Conservation (phyloP, 2,113 vertebrate genomes). For the Mugil cephalus region DNA sequence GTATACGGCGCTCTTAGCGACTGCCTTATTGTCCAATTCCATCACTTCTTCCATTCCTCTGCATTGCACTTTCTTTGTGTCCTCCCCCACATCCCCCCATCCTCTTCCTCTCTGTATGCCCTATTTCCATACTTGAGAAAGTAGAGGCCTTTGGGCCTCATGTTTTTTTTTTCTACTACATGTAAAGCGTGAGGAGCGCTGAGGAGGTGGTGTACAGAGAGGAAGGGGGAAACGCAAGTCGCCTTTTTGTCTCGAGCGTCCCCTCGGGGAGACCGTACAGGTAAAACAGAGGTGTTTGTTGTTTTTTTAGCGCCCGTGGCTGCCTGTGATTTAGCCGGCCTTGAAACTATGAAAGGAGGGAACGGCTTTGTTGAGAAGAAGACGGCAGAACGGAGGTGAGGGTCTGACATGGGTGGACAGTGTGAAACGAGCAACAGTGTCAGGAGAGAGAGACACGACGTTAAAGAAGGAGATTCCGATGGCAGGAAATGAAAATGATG, state of each 20-base stretch:
- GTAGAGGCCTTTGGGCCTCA: constrained; percentile 55
- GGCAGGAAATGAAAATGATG: not conserved
- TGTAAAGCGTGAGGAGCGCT: constrained; percentile 27
- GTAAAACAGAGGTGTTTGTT: constrained; percentile 66
- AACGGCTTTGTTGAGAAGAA: constrained; percentile 25
- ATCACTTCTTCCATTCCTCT: constrained; percentile 30
- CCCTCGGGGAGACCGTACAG: constrained; percentile 64
- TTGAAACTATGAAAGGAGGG: constrained; percentile 37
- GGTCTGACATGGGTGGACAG: not conserved
- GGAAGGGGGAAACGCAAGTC: constrained; percentile 38
- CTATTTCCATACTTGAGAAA: constrained; percentile 55
- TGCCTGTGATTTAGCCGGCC: constrained; percentile 47
- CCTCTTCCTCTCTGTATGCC: constrained; percentile 30
- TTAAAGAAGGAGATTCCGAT: not conserved
- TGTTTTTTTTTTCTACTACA: constrained; percentile 82
- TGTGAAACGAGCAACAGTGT: not conserved
- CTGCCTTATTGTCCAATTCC: constrained; percentile 71
- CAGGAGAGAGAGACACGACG: not conserved
- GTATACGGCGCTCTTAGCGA: constrained; percentile 61
- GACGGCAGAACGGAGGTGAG: not conserved
- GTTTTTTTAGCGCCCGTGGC: constrained; percentile 68
- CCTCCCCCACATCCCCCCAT: constrained; percentile 13
- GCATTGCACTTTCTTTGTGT: constrained; percentile 11
- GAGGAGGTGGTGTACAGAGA: constrained; percentile 23
- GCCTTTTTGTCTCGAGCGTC: constrained; percentile 46